phyloP scores from a whole-genome alignment of 2,113 vertebrate species.

The Bujurquina vittata region DNA sequence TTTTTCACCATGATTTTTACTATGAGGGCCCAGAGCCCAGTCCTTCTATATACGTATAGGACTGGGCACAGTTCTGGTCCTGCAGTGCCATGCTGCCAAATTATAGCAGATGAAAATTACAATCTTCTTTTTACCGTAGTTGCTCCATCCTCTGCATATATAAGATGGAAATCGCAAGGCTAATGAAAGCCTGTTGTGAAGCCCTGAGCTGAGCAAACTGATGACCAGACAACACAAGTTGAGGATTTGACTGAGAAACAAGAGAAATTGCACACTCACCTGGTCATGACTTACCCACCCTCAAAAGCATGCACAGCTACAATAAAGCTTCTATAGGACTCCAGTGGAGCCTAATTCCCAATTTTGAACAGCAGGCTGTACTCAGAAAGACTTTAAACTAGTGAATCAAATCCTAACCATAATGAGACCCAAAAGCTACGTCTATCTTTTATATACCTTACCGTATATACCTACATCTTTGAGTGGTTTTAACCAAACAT shows the following conservation, averaged over 20 bases:
- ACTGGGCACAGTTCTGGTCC: not conserved
- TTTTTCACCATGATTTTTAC: no score
- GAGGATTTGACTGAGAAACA: not conserved
- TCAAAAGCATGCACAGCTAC: not conserved
- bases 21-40: not conserved
- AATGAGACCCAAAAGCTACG: not conserved
- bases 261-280: not conserved
- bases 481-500: not conserved
- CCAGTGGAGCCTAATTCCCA: not conserved
- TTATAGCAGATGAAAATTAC: not conserved
- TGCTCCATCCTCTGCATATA: not conserved
- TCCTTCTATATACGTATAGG: no score
- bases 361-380: not conserved
- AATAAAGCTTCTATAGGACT: not conserved
- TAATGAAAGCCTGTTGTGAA: not conserved
- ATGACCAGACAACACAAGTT: not conserved
- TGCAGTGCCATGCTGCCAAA: not conserved
- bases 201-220: not conserved
- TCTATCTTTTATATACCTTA: not conserved
- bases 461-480: no score
- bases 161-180: not conserved
- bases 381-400: not conserved
- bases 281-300: not conserved
- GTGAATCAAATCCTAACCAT: not conserved
- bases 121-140: not conserved